A percentile compares a stretch with the other conserved stretches of the same genome.
Evolutionary conservation across 1,140 invertebrate species (phyloP).

Genomic region (Caerostris extrusa): DNA sequence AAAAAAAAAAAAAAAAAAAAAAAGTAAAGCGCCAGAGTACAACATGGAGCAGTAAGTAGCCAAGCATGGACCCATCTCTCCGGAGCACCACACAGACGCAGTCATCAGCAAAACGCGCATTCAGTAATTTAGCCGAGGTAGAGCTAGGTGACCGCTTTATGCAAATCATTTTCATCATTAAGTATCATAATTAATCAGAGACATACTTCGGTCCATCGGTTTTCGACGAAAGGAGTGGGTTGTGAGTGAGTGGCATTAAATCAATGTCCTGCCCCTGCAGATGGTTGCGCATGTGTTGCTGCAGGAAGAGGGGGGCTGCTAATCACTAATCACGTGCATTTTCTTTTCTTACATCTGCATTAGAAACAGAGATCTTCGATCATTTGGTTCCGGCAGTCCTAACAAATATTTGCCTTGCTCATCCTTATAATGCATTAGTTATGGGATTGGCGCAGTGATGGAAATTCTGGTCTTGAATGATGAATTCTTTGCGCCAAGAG

Average conservation of each 20-base stretch:
- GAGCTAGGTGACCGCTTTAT: conserved; percentile 38
- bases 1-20: neutral
- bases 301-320: neutral
- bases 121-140: conserved; percentile 27
- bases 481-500: too few relatives aligned
- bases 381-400: neutral
- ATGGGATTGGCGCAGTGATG: too few relatives aligned
- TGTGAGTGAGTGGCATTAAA: conserved; percentile 22
- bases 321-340: conserved; percentile 49
- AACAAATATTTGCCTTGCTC: too few relatives aligned
- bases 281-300: neutral
- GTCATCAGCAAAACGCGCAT: conserved; percentile 18
- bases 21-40: neutral
- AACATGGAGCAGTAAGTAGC: neutral
- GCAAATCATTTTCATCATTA: conserved; percentile 67
- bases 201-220: conserved; percentile 40
- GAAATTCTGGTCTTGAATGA: too few relatives aligned
- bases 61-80: neutral
- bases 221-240: neutral
- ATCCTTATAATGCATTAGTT: too few relatives aligned
- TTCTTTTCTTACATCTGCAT: conserved; percentile 26
- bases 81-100: neutral
- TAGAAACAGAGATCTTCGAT: conserved; percentile 12
- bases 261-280: conserved; percentile 12
- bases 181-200: conserved; percentile 62